Base-by-base conservation (phyloP, 1,140 invertebrate species). In the Phocides pigmalion region DNA sequence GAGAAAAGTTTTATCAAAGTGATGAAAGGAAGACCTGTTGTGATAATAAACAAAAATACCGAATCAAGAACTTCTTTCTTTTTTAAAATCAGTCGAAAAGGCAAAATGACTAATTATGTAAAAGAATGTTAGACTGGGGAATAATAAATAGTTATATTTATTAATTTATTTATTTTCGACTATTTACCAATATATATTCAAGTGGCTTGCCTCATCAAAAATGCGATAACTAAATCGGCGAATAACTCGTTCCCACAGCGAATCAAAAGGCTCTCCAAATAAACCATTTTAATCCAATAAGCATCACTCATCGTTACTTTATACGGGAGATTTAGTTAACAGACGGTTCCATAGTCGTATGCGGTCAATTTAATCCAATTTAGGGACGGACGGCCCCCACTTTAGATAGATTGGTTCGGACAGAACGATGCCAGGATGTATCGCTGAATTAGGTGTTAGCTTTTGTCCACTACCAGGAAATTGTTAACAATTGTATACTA, bases 281-380 rank as follows among this genome's bases (percentile, higher is more conserved):
- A 63, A 64, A 64, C 49, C 19, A 62, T 68, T 67, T 16, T 42
- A 53, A 65, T 62, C 46, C 63, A 74, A 68, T 66, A 56, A 54
- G 15, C 74, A 81, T 78, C 78, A 76, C n/a, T 78, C 75, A 81
- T 78, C 47, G 71, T 78, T 81, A 78, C 51, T 41, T 25, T 32
- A 70, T 64, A 66, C 58, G 65, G 65, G 68, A 42, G 61, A 64
- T 68, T 75, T 73, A 72, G 65, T 70, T 63, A 67, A 70, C 76
- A 69, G 72, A 78, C 72, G 66, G 68, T 22, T 63, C 62, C 68
- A 69, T 66, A 64, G 56, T 68, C 66, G 58, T 73, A 68, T 69
- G 54, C 56, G 72, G 71, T 76, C 81, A 81, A 83, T 83, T 79
- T 79, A 67, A 81, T 81, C 75, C 81, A 83, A 81, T 83, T 78